Evolutionary conservation across 92 coral and sea anemone species (phyloP), one percentile per base, ranked within the genome.

Genomic region (Paragorgia papillata): DNA sequence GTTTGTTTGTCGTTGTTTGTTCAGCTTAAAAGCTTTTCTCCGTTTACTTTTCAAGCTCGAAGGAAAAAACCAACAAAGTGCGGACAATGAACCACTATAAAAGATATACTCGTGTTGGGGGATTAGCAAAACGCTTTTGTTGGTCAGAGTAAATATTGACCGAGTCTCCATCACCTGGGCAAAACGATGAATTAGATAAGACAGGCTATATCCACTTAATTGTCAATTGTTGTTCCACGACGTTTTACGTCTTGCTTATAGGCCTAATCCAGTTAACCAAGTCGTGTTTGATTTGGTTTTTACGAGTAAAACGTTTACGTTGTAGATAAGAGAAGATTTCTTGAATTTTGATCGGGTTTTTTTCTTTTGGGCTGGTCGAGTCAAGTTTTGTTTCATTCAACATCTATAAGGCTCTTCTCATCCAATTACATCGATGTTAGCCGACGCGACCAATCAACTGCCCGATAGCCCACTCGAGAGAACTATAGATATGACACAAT

Each of bases 361-460:
- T n/a, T n/a, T n/a, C n/a, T 37, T 10, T 37, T 37, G 6, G 43
- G 43, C 43, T 37, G 43, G 6, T 37, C 15, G n/a, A 49, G 19
- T 12, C 59, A 24, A n/a, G 29, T 20, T 25, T 49, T 24, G 3
- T 27, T 68, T 48, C 57, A 44, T 29, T 44, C 59, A 27, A 46
- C 75, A 29, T 68, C 34, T 48, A 14, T 17, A 20, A 21, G 33
- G 44, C 13, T 22, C 48, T 22, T 68, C 30, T 26, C 60, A 29
- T 29, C 53, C 33, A 55, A 68, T 54, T 44, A 29, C 29, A 35
- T 49, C 30, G 59, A 44, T 27, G 58, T 29, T 68, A 26, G 7
- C 20, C n/a, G n/a, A 24, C 1, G 57, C 22, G 37, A 48, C 75
- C 75, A 44, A 68, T 48, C 75, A 44, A 18, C 25, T n/a, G 29